Conservation (phyloP, 2,113 vertebrate genomes). For the Stegastes partitus region DNA sequence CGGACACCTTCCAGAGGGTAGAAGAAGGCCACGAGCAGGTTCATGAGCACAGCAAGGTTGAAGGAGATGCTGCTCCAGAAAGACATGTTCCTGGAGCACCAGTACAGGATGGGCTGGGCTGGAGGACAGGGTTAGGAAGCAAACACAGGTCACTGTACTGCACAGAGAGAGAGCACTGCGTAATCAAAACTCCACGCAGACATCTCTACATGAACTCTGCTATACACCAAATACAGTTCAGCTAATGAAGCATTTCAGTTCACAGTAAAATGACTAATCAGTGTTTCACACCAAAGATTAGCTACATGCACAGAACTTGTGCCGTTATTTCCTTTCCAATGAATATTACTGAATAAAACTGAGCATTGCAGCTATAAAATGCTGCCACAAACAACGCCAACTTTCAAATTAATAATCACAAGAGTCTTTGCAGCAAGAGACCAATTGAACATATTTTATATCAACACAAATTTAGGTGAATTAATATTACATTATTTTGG, state of each 20-base stretch:
- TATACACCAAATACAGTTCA: not conserved
- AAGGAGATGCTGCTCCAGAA: constrained; percentile 99
- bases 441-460: too few species aligned
- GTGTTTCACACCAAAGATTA: constrained; percentile 10
- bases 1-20: constrained; percentile 94
- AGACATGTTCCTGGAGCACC: constrained; percentile 99
- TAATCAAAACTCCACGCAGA: not conserved
- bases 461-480: too few species aligned
- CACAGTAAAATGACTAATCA: not conserved
- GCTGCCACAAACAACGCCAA: not conserved
- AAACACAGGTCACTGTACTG: constrained; percentile 19
- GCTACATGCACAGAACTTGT: not conserved
- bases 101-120: constrained; percentile 97
- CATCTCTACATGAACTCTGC: not conserved
- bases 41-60: constrained; percentile 98
- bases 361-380: not conserved
- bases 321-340: not conserved
- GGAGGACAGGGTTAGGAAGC: constrained; percentile 47
- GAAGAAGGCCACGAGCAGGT: constrained; percentile 97
- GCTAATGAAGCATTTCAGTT: not conserved
- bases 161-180: not conserved
- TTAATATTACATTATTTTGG: too few species aligned
- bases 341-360: not conserved
- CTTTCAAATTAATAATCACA: not conserved
- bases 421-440: not conserved